These are phyloP conservation scores for Pristionchus mayeri DNA, from an alignment of 2,888 invertebrate species.

Conservation along the genomic window DNA sequence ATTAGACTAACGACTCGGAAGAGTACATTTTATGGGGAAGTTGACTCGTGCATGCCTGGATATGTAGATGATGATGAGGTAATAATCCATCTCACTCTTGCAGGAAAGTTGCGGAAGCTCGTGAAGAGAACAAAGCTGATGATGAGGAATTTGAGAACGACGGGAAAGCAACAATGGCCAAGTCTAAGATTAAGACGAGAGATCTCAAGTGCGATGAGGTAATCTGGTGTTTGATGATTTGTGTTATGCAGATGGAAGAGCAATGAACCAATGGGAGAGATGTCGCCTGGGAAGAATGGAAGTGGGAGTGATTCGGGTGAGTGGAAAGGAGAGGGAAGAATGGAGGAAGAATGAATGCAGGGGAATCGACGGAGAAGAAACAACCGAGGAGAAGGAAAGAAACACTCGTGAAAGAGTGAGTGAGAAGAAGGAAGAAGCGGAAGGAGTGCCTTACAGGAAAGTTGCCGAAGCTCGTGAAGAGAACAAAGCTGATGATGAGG, in stretches of 20 bases:
- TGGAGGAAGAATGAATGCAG: too few relatives aligned
- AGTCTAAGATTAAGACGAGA: constrained; percentile 36
- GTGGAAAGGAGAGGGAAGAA: too few relatives aligned
- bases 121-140: constrained; percentile 21
- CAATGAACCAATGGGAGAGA: not conserved
- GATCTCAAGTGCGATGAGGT: constrained; percentile 1
- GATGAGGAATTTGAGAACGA: constrained; percentile 44
- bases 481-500: constrained; percentile 17
- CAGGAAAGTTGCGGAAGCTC: constrained; percentile 27
- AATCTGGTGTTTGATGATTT: not conserved
- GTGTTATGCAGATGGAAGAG: not conserved
- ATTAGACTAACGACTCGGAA: too few relatives aligned
- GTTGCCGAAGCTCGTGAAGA: not conserved
- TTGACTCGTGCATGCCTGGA: too few relatives aligned
- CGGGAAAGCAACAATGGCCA: not conserved
- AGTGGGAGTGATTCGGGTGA: constrained; percentile 18
- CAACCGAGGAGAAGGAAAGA: not conserved
- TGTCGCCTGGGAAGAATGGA: not conserved
- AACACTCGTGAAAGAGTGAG: not conserved
- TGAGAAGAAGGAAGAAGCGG: too few relatives aligned
- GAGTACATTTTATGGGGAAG: too few relatives aligned
- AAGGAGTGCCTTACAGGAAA: not conserved
- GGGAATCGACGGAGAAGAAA: too few relatives aligned
- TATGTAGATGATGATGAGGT: too few relatives aligned
- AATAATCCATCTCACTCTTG: not conserved